Conservation (phyloP, 1,140 invertebrate species). For the Pollicipes pollicipes region DNA sequence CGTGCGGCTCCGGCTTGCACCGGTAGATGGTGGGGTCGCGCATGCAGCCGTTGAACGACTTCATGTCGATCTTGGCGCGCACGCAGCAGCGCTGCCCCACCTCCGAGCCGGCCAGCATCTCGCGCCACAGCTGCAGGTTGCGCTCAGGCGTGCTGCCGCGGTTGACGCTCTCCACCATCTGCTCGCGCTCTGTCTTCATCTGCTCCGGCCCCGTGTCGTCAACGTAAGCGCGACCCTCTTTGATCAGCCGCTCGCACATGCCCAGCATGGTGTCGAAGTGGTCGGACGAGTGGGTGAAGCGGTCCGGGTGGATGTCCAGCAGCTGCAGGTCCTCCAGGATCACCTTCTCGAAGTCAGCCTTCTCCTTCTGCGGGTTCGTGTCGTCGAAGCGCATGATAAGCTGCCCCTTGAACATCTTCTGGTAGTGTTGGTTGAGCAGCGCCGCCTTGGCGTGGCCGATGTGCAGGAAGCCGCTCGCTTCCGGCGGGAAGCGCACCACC, state of each 20-base stretch:
- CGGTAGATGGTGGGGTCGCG: slow-evolving; percentile 98
- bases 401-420: slow-evolving; percentile 78
- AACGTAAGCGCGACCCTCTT: slow-evolving; percentile 78
- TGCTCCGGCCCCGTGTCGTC: slow-evolving; percentile 86
- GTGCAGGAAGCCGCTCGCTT: slow-evolving; percentile 90
- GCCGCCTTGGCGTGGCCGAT: slow-evolving; percentile 99
- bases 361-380: slow-evolving; percentile 98
- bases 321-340: slow-evolving; percentile 87
- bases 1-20: slow-evolving; percentile 90
- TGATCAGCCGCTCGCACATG: slow-evolving; percentile 75
- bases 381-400: slow-evolving; percentile 99
- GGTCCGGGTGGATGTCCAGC: slow-evolving; percentile 79
- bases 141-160: slow-evolving; percentile 62
- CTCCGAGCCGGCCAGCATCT: slow-evolving; percentile 78
- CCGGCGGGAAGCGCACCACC: slow-evolving; percentile 89
- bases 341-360: slow-evolving; percentile 92
- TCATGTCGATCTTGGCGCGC: slow-evolving; percentile 94
- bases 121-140: slow-evolving; percentile 80
- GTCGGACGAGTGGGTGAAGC: slow-evolving; percentile 89
- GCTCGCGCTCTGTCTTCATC: slow-evolving; percentile 90
- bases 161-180: slow-evolving; percentile 68
- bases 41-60: slow-evolving; percentile 87
- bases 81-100: slow-evolving; percentile 75
- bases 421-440: slow-evolving; percentile 93
- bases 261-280: slow-evolving; percentile 83